Percentiles rank a stretch among this genome's conserved stretches.
Evolutionary conservation across 2,888 invertebrate species (phyloP).

Genomic region (Drosophila neotestacea): DNA sequence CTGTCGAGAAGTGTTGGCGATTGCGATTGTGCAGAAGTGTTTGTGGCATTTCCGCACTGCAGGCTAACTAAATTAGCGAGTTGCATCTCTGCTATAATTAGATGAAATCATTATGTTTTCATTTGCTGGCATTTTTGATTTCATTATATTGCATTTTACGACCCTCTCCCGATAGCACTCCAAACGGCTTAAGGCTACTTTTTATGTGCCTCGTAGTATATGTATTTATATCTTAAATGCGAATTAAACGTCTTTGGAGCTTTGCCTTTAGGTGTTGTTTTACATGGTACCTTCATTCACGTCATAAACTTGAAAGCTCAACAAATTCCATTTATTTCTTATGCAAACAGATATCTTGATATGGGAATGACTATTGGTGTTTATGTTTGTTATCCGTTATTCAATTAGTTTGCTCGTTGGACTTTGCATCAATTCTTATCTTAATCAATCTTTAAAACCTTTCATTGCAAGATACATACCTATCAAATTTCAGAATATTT

Average conservation of each 20-base stretch:
- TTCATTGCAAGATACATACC: too few species aligned
- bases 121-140: slow-evolving; percentile 69
- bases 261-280: slow-evolving; percentile 18
- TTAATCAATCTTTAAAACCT: too few species aligned
- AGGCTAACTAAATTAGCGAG: slow-evolving; percentile 68
- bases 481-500: too few species aligned
- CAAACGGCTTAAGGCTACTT: slow-evolving; percentile 36
- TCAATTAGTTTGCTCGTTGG: slow-evolving; percentile 27
- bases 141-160: slow-evolving; percentile 71
- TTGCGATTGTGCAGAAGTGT: slow-evolving; percentile 31
- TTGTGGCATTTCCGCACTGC: slow-evolving; percentile 74
- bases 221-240: neutral
- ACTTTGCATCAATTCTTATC: neutral
- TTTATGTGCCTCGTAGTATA: slow-evolving; percentile 49
- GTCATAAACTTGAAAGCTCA: slow-evolving; percentile 59
- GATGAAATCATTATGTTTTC: slow-evolving; percentile 74
- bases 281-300: slow-evolving; percentile 6
- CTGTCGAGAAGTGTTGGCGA: slow-evolving; percentile 48
- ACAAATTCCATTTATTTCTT: slow-evolving; percentile 65
- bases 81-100: slow-evolving; percentile 68
- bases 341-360: slow-evolving; percentile 18
- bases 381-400: slow-evolving; percentile 28
- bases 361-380: slow-evolving; percentile 21
- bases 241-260: slow-evolving; percentile 21
- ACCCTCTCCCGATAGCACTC: slow-evolving; percentile 15